These are phyloP conservation scores for Eira barbara DNA, from an alignment of 2,113 vertebrate species.

Conservation along the genomic window DNA sequence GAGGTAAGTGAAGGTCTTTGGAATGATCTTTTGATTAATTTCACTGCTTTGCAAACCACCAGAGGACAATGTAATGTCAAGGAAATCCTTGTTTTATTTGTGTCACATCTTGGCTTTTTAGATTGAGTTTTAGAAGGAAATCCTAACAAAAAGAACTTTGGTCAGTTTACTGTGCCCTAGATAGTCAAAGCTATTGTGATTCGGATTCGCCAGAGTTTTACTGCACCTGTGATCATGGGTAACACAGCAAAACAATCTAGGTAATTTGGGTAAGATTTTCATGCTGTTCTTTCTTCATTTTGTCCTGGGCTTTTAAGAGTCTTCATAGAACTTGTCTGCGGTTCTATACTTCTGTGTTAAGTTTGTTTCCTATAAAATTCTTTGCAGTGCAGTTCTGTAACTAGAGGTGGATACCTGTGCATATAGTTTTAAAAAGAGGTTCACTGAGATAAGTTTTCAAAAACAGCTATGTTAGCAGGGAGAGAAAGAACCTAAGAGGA, in stretches of 20 bases:
- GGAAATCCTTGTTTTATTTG: not conserved
- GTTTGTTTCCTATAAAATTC: not conserved
- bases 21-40: not conserved
- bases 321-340: not conserved
- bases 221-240: not conserved
- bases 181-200: not conserved
- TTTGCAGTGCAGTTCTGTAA: not conserved
- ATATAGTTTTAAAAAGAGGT: not conserved
- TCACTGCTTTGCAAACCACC: not conserved
- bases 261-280: not conserved
- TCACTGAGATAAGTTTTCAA: no score
- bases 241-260: not conserved
- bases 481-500: not conserved
- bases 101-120: not conserved
- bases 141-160: not conserved
- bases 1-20: not conserved
- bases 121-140: conserved; percentile 13
- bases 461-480: not conserved
- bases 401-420: not conserved
- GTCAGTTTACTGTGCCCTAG: not conserved
- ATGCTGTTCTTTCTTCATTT: not conserved
- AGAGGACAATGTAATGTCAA: not conserved
- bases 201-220: not conserved
- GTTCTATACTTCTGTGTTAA: not conserved
- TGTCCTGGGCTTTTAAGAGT: not conserved